phyloP scores from a whole-genome alignment of 2,888 invertebrate species.

The Archips crataeganus region DNA sequence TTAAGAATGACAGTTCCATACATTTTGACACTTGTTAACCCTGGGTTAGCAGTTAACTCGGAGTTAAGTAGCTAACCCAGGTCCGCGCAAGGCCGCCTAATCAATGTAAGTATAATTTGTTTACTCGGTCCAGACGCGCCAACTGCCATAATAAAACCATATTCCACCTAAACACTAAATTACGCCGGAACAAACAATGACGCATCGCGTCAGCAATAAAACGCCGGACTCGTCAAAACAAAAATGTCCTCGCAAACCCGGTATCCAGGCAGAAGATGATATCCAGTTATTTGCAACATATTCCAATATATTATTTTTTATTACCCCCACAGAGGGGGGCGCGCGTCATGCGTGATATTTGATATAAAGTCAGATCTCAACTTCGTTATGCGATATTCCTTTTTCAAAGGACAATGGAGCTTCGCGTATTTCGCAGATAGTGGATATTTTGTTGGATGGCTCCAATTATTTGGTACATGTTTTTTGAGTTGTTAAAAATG shows the following conservation, averaged over 20 bases:
- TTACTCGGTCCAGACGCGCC: neutral
- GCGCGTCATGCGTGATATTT: slow-evolving; percentile 85
- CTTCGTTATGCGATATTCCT: slow-evolving; percentile 85
- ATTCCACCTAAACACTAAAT: slow-evolving; percentile 46
- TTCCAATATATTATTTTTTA: slow-evolving; percentile 87
- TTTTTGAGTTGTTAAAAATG: slow-evolving; percentile 32
- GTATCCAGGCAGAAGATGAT: slow-evolving; percentile 81
- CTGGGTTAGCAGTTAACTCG: too few species aligned
- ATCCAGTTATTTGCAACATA: slow-evolving; percentile 86
- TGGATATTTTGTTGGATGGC: slow-evolving; percentile 76
- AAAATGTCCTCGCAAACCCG: slow-evolving; percentile 71
- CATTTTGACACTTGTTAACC: too few species aligned
- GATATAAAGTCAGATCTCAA: slow-evolving; percentile 86
- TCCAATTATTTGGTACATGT: slow-evolving; percentile 72
- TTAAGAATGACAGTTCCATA: too few species aligned
- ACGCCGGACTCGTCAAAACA: slow-evolving; percentile 79
- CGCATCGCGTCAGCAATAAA: slow-evolving; percentile 76
- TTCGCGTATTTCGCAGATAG: slow-evolving; percentile 81
- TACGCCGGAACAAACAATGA: slow-evolving; percentile 63
- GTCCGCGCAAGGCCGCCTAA: too few species aligned
- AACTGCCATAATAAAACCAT: neutral
- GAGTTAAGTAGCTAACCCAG: too few species aligned
- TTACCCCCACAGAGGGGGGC: slow-evolving; percentile 76
- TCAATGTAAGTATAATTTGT: too few species aligned
- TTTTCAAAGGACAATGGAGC: slow-evolving; percentile 85